These are phyloP conservation scores for Mimumesa dahlbomi DNA, from an alignment of 2,888 invertebrate genomes.

Conservation along the genomic window DNA sequence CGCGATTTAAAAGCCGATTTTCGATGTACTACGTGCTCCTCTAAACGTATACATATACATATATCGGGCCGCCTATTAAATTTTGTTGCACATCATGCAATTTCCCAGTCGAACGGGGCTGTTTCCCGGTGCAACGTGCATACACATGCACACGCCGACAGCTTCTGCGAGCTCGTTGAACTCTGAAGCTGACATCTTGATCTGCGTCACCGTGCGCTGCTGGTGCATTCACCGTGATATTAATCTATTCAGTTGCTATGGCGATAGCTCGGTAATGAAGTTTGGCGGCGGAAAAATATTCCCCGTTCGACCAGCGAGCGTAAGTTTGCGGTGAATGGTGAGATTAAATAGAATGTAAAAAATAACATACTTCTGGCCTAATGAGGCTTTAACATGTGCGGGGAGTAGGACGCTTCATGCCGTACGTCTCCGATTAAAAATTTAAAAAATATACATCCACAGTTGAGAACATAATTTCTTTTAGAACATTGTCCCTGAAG, in stretches of 20 bases:
- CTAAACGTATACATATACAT: too few species aligned
- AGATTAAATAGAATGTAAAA: too few species aligned
- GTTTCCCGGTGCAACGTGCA: background rate
- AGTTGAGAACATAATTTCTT: too few species aligned
- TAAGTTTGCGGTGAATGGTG: too few species aligned
- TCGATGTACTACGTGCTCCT: too few species aligned
- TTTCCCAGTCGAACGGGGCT: slow-evolving; percentile 21
- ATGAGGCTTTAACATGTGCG: too few species aligned
- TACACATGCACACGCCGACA: background rate
- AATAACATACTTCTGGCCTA: too few species aligned
- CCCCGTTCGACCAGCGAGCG: background rate
- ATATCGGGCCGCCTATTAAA: background rate
- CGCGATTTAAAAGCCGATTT: too few species aligned
- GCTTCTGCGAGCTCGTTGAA: slow-evolving; percentile 23
- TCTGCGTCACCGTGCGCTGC: slow-evolving; percentile 14
- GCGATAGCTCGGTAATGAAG: background rate
- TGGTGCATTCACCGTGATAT: slow-evolving; percentile 22
- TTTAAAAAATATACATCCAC: too few species aligned
- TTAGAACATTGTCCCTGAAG: too few species aligned
- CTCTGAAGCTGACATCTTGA: slow-evolving; percentile 25
- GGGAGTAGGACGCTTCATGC: too few species aligned
- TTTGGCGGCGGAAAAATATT: background rate
- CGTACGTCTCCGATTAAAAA: too few species aligned
- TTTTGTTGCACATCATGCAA: slow-evolving; percentile 15
- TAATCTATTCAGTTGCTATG: slow-evolving; percentile 38